Evolutionary conservation across 2,113 vertebrate species (phyloP).

Genomic region (Notechis scutatus): DNA sequence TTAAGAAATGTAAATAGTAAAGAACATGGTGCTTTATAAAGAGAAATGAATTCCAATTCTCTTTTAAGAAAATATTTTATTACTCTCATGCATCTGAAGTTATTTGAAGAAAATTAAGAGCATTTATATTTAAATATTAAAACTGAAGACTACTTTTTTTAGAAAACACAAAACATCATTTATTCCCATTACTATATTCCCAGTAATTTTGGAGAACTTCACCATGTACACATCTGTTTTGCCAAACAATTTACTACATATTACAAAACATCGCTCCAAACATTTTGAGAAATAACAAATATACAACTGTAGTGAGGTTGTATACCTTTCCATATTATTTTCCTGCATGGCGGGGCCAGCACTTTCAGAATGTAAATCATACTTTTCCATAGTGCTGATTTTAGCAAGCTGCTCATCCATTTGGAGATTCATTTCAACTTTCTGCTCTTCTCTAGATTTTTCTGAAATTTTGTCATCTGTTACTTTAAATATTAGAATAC

Average conservation of each 20-base stretch:
- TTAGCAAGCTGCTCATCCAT: conserved; percentile 23
- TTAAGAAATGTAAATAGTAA: neutral
- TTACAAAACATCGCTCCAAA: neutral
- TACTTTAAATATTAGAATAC: conserved; percentile 46
- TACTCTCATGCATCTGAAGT: neutral
- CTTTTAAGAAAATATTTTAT: neutral
- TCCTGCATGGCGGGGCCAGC: conserved; percentile 26
- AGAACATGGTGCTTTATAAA: neutral
- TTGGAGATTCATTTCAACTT: conserved; percentile 29
- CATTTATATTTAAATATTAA: neutral
- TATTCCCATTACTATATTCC: neutral
- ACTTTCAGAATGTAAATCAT: conserved; percentile 22
- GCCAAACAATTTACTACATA: neutral
- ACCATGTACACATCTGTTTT: neutral
- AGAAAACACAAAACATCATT: neutral
- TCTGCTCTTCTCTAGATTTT: conserved; percentile 42
- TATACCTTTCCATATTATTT: conserved; percentile 54
- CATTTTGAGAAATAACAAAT: neutral
- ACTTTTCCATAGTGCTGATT: conserved; percentile 12
- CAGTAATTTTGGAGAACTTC: neutral
- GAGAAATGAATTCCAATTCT: neutral
- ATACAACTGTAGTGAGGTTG: neutral
- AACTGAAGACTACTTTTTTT: neutral
- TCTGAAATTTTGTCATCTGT: conserved; percentile 33
- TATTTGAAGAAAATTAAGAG: neutral